Conservation (phyloP, 1,140 invertebrate species). For the Gryon sp. region DNA sequence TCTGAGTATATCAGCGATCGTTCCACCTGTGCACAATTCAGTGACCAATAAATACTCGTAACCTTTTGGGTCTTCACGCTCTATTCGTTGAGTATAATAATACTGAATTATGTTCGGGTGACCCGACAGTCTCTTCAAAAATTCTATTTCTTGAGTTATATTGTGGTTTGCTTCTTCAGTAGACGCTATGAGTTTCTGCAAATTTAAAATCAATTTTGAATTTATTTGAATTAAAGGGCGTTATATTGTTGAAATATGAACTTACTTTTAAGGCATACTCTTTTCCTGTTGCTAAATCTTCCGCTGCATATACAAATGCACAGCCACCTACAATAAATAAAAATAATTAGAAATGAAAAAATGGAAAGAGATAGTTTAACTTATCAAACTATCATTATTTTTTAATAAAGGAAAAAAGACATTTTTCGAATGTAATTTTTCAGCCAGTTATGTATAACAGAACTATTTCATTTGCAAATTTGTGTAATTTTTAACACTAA, state of each 20-base stretch:
- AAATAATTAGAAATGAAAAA: slow-evolving; percentile 28
- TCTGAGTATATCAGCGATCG: slow-evolving; percentile 89
- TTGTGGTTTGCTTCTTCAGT: slow-evolving; percentile 88
- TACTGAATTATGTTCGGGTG: slow-evolving; percentile 91
- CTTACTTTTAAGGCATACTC: slow-evolving; percentile 93
- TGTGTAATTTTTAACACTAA: too few species aligned
- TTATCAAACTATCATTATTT: too few species aligned
- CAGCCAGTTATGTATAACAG: too few species aligned
- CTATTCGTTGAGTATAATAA: slow-evolving; percentile 86
- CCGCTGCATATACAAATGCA: slow-evolving; percentile 95
- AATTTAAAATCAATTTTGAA: slow-evolving; percentile 30
- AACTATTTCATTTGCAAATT: too few species aligned
- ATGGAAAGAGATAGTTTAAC: too few species aligned
- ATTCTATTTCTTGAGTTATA: slow-evolving; percentile 89
- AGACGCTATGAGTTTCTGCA: slow-evolving; percentile 86
- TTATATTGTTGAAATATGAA: not conserved
- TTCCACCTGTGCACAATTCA: slow-evolving; percentile 87
- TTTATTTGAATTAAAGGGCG: too few species aligned
- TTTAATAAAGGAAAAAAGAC: too few species aligned
- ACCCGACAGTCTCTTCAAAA: slow-evolving; percentile 87
- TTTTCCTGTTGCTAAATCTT: slow-evolving; percentile 91
- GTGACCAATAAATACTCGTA: slow-evolving; percentile 87
- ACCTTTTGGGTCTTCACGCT: slow-evolving; percentile 80
- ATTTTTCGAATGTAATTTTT: too few species aligned
- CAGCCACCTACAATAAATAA: slow-evolving; percentile 88